These are phyloP conservation scores for Pseudomyrmex concolor DNA, from an alignment of 1,140 invertebrate genomes.

Conservation along the genomic window DNA sequence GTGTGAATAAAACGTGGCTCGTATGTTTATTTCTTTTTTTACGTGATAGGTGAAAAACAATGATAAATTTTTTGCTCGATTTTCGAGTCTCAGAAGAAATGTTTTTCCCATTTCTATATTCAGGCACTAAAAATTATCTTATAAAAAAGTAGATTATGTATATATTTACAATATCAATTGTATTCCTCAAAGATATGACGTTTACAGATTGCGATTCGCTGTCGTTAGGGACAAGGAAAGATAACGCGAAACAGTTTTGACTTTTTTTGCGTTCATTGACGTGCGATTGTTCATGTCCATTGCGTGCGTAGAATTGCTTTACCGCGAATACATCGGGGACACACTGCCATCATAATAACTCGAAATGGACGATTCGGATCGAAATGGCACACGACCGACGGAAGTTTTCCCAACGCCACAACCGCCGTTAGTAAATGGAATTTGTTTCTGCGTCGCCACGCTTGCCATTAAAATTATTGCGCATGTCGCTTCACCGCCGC, in stretches of 20 bases:
- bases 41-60: neutral
- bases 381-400: conserved; percentile 53
- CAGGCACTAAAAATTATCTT: neutral
- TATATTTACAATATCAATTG: neutral
- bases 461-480: conserved; percentile 62
- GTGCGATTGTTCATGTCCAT: conserved; percentile 47
- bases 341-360: conserved; percentile 50
- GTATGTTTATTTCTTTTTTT: neutral
- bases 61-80: too few relatives aligned
- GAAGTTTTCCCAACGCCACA: conserved; percentile 47
- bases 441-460: conserved; percentile 61
- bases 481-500: conserved; percentile 20
- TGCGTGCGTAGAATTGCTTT: conserved; percentile 51
- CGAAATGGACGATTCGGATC: conserved; percentile 38
- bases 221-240: neutral
- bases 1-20: conserved; percentile 14
- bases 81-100: too few relatives aligned
- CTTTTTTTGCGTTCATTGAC: conserved; percentile 37
- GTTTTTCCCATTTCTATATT: neutral
- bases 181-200: conserved; percentile 26
- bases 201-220: conserved; percentile 6
- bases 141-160: neutral
- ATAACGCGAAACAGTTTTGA: neutral
- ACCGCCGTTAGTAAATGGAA: conserved; percentile 66
- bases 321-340: conserved; percentile 34